A percentile compares a stretch with the other conserved stretches of the same genome.
Conservation (phyloP, 1,140 invertebrate genomes). For the Cryptotermes secundus region DNA sequence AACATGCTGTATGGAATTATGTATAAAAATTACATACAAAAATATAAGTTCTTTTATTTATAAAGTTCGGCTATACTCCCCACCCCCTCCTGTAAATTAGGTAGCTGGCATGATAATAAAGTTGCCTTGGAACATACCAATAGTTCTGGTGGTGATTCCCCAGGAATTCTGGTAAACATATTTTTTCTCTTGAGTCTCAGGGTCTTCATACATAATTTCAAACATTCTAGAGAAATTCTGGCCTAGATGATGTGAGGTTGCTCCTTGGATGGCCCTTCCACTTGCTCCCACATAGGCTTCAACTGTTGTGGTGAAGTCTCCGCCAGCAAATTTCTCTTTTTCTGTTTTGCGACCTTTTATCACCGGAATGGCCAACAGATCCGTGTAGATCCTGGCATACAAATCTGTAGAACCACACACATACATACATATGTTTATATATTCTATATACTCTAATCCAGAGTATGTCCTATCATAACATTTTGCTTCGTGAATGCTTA, state of each 20-base stretch:
- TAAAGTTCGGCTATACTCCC: no score
- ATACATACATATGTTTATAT: background rate
- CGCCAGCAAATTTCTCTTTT: conserved; percentile 99
- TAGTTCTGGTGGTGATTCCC: conserved; percentile 96
- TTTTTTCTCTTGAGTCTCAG: conserved; percentile 84
- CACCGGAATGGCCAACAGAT: conserved; percentile 93
- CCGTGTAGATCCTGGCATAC: conserved; percentile 87
- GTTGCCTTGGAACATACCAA: conserved; percentile 59
- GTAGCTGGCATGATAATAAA: background rate
- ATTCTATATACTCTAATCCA: no score
- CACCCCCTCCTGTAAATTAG: background rate
- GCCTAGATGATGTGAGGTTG: conserved; percentile 96
- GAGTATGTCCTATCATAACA: no score
- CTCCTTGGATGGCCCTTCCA: conserved; percentile 94
- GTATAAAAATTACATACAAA: no score
- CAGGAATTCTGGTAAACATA: conserved; percentile 98
- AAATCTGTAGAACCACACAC: conserved; percentile 58
- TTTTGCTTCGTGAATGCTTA: no score
- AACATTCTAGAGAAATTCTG: conserved; percentile 99
- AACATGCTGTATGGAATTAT: no score
- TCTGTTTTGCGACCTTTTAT: conserved; percentile 95
- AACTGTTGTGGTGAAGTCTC: conserved; percentile 94
- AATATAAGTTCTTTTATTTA: no score
- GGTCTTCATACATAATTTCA: conserved; percentile 93
- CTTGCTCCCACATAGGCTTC: conserved; percentile 94